Evolutionary conservation across 2,797 vertebrate species (phyloP).

Genomic region (Astyanax mexicanus): DNA sequence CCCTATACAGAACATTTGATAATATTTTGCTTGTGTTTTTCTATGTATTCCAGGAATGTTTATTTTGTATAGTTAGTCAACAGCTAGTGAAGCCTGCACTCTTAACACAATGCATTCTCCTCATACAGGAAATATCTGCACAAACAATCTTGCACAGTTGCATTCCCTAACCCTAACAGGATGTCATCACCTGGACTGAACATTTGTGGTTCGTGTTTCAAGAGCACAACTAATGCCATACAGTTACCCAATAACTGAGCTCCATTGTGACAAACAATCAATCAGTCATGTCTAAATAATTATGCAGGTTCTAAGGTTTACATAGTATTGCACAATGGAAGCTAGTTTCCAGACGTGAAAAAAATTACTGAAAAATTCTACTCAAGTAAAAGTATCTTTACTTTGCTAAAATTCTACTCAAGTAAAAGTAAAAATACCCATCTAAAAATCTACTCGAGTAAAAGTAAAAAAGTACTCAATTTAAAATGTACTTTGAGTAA

Average conservation of each 20-base stretch:
- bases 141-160: slow-evolving; percentile 61
- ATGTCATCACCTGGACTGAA: slow-evolving; percentile 57
- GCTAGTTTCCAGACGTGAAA: too few species aligned
- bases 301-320: not conserved
- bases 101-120: not conserved
- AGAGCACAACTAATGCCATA: slow-evolving; percentile 52
- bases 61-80: not conserved
- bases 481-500: too few species aligned
- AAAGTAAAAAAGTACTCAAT: too few species aligned
- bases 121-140: slow-evolving; percentile 49
- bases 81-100: not conserved
- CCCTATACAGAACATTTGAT: too few species aligned
- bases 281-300: slow-evolving; percentile 4
- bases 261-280: slow-evolving; percentile 15
- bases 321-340: slow-evolving; percentile 6
- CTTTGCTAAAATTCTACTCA: too few species aligned
- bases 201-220: slow-evolving; percentile 58
- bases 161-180: slow-evolving; percentile 69
- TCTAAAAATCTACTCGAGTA: too few species aligned
- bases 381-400: too few species aligned
- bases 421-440: too few species aligned
- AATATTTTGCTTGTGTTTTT: too few species aligned
- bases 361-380: too few species aligned
- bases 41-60: too few species aligned
- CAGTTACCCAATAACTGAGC: slow-evolving; percentile 16